phyloP scores from a whole-genome alignment of 2,888 invertebrate genomes.

The Epinotia bilunana region DNA sequence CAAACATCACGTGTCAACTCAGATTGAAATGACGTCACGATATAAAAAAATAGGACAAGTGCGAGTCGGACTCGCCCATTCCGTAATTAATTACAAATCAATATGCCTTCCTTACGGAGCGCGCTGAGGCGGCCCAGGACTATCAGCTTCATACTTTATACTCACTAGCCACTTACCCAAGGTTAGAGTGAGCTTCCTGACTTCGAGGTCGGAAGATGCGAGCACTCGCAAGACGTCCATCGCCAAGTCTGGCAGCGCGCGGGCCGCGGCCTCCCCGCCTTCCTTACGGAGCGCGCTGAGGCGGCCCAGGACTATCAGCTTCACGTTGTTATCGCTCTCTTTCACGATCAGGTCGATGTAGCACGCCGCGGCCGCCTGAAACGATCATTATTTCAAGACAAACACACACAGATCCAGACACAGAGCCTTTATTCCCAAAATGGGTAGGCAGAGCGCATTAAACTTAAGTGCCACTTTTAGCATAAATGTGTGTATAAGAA shows the following conservation, averaged over 20 bases:
- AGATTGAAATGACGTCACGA: conserved; percentile 47
- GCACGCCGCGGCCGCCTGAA: conserved; percentile 95
- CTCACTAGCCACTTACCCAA: conserved; percentile 75
- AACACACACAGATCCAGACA: too few relatives aligned
- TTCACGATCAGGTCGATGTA: conserved; percentile 99
- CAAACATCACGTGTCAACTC: conserved; percentile 39
- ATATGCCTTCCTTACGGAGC: too few relatives aligned
- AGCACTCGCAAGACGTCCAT: conserved; percentile 99
- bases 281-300: conserved; percentile 93
- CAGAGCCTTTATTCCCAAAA: too few relatives aligned
- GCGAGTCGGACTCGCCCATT: too few relatives aligned
- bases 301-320: conserved; percentile 98
- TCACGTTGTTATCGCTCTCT: conserved; percentile 99
- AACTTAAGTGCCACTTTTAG: too few relatives aligned
- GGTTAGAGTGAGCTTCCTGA: conserved; percentile 92
- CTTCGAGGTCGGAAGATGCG: conserved; percentile 97
- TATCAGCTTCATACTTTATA: too few relatives aligned
- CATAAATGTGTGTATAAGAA: too few relatives aligned
- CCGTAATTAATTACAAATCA: too few relatives aligned
- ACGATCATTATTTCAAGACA: too few relatives aligned
- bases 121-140: too few relatives aligned
- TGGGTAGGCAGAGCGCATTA: too few relatives aligned
- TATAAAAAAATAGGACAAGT: too few relatives aligned
- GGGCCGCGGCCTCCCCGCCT: conserved; percentile 92
- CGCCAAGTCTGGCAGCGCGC: conserved; percentile 93